Evolutionary conservation across 2,797 vertebrate species (phyloP), one percentile per base, ranked within the genome.

Genomic region (Selene dorsalis): DNA sequence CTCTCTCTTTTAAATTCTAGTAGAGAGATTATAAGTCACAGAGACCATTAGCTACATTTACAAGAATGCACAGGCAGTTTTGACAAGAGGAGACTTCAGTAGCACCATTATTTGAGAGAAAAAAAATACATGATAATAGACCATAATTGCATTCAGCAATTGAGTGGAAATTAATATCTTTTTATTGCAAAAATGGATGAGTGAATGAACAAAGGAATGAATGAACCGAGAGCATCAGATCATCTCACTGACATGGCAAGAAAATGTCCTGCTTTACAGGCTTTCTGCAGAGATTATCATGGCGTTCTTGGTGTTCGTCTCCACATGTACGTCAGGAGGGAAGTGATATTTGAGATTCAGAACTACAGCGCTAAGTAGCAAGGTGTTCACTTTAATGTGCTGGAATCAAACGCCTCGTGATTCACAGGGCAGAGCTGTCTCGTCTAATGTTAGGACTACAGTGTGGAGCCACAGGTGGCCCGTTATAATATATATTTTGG

Each of bases 401-500:
- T 84, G 55, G 71, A 88, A 60, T 78, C 59, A 80, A 83, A 81
- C 72, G 71, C 55, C 73, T 62, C 14, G 69, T 91, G 86, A 91
- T 79, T 89, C 87, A 91, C 73, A 57, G 63, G 43, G 71, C 67
- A 73, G 60, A 84, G 24, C 74, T 68, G 69, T 74, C 67, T 84
- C 73, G 82, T 85, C 75, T 86, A 84, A 92, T 84, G 80, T 86
- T 86, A 75, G 79, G 74, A 70, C 77, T 62, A 20, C 84, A 79
- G 70, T 63, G 76, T 80, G 80, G 75, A 78, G 77, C 87, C 74
- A 88, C 87, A 86, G 85, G 83, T 87, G 85, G 83, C 80, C 75
- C 62, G 79, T 75, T 75, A 65, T 13, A 71, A 80, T 80, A 75
- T 86, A 66, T 87, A 91, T 92, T 89, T 86, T 73, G 52, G 87